Conservation (phyloP, 2,888 invertebrate species). For the Cyclophora albipunctata region DNA sequence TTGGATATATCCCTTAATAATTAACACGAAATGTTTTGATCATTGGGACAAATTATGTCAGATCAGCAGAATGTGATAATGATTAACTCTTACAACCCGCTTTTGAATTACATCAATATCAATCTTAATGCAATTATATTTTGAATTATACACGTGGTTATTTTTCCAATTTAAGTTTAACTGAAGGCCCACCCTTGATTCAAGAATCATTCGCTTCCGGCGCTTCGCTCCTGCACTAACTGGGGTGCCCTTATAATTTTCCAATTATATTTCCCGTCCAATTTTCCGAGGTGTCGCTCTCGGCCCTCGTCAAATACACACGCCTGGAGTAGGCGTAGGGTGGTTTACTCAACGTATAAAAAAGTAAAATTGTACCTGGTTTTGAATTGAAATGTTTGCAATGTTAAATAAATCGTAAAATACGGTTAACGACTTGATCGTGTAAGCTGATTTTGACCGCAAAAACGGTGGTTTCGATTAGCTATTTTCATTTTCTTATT, state of each 20-base stretch:
- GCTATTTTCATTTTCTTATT: too few relatives aligned
- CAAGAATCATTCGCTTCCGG: slow-evolving; percentile 28
- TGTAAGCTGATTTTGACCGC: too few relatives aligned
- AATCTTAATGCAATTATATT: too few relatives aligned
- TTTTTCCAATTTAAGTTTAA: slow-evolving; percentile 34
- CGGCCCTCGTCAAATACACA: slow-evolving; percentile 71
- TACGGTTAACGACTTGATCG: not conserved
- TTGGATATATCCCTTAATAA: too few relatives aligned
- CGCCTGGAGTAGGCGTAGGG: slow-evolving; percentile 14
- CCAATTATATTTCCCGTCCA: slow-evolving; percentile 75
- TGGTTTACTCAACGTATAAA: not conserved
- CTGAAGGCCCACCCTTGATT: slow-evolving; percentile 24
- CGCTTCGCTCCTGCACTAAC: slow-evolving; percentile 16
- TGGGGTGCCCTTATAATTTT: slow-evolving; percentile 70
- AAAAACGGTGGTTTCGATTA: too few relatives aligned
- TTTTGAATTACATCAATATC: too few relatives aligned
- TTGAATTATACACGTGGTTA: slow-evolving; percentile 5
- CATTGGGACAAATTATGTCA: too few relatives aligned
- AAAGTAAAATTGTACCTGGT: not conserved
- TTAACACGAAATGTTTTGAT: too few relatives aligned
- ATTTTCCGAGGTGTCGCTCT: slow-evolving; percentile 74
- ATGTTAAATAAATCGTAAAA: slow-evolving; percentile 1
- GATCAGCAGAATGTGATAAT: too few relatives aligned
- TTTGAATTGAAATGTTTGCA: not conserved
- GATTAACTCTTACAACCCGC: too few relatives aligned